phyloP scores from a whole-genome alignment of 2,797 vertebrate species.

The Peromyscus aztecus region DNA sequence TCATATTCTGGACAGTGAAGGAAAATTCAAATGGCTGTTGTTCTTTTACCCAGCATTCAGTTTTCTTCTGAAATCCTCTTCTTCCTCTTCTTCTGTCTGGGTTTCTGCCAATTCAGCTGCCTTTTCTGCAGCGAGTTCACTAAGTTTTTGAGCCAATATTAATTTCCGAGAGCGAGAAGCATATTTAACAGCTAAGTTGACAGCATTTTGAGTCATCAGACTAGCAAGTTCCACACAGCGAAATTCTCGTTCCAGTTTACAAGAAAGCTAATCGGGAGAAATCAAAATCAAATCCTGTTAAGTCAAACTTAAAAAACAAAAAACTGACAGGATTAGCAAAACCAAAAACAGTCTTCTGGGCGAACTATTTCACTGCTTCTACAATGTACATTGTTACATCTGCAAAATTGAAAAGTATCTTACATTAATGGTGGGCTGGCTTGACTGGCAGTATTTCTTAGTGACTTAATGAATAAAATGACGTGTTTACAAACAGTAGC shows the following conservation, averaged over 20 bases:
- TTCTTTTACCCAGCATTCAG: conserved; percentile 88
- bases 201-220: conserved; percentile 94
- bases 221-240: conserved; percentile 96
- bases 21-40: conserved; percentile 40
- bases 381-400: conserved; percentile 41
- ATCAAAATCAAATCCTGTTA: neutral
- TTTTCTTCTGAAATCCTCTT: conserved; percentile 86
- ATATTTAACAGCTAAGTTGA: conserved; percentile 95
- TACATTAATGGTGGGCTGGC: neutral
- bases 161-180: conserved; percentile 94
- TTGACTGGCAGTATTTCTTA: neutral
- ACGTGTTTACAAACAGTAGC: conserved; percentile 29
- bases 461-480: conserved; percentile 42
- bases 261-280: conserved; percentile 92
- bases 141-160: conserved; percentile 94
- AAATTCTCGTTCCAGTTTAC: conserved; percentile 96
- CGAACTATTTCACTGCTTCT: neutral
- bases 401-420: conserved; percentile 42
- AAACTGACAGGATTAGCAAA: conserved; percentile 3
- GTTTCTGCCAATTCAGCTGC: conserved; percentile 88
- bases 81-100: conserved; percentile 82
- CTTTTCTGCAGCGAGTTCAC: conserved; percentile 93
- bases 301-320: neutral
- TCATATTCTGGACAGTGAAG: conserved; percentile 1
- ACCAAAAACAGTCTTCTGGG: conserved; percentile 15